Percentiles rank a stretch among this genome's conserved stretches.
These are phyloP conservation scores for Scolanthus callimorphus DNA, from an alignment of 92 coral and sea anemone species.

Conservation along the genomic window DNA sequence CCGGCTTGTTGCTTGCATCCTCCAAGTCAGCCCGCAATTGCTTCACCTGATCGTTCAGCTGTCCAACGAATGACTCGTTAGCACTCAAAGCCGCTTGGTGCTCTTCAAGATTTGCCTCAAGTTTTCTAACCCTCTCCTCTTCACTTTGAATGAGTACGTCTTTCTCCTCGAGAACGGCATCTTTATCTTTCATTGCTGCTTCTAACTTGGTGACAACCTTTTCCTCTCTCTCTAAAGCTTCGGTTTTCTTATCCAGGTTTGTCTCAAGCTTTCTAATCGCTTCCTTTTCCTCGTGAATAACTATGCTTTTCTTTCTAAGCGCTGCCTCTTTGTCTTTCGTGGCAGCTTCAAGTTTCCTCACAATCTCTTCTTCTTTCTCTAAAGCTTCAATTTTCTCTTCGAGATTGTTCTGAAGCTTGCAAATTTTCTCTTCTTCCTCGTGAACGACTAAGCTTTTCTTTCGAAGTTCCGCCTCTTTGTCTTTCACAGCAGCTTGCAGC, in stretches of 20 bases:
- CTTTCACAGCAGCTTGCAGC: neutral
- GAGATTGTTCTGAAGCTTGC: neutral
- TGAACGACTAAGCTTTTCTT: constrained; percentile 9
- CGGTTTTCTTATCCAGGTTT: neutral
- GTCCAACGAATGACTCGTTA: constrained; percentile 34
- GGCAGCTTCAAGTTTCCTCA: neutral
- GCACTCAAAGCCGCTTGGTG: constrained; percentile 31
- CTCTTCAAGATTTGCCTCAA: constrained; percentile 18
- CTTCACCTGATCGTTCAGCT: constrained; percentile 38
- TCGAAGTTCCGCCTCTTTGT: neutral
- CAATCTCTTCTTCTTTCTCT: neutral
- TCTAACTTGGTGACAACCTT: constrained; percentile 13
- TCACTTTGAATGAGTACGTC: neutral
- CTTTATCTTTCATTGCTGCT: constrained; percentile 5
- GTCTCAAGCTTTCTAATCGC: neutral
- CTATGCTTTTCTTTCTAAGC: constrained; percentile 4
- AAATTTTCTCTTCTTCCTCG: neutral
- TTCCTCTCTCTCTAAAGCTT: constrained; percentile 5
- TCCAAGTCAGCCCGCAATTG: constrained; percentile 40
- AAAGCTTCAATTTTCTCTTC: constrained; percentile 3
- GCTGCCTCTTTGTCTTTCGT: neutral
- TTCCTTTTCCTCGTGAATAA: constrained; percentile 4
- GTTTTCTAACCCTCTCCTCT: neutral
- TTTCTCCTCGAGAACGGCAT: constrained; percentile 11
- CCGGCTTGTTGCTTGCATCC: constrained; percentile 20